Base-by-base conservation (phyloP, 2,113 vertebrate species). In the Spilogale gracilis region DNA sequence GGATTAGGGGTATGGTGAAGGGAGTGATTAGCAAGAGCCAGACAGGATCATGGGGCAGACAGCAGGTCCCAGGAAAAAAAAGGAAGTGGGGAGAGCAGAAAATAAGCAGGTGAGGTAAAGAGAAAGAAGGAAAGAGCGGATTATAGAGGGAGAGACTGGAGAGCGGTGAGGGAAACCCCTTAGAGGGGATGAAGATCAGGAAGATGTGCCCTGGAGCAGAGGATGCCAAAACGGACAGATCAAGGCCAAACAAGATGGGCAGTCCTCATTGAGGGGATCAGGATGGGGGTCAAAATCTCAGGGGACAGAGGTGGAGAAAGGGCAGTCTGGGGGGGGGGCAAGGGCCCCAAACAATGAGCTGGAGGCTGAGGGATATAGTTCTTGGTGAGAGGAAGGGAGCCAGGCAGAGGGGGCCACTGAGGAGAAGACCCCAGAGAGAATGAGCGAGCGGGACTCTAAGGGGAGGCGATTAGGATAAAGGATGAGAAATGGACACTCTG, bases 41-140 rank as follows among this genome's bases (percentile, higher is more conserved):
- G 14, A 12, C 48, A 87, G 76, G 65, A 16, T 38, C 78, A 13
- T 0, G 7, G 61, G 86, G 79, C 82, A 80, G 83, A 52, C 32
- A 61, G 91, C 81, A 78, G 76, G 65, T 89, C 92, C 94, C 82
- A 84, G 89, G 67, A 61, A 97, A 74, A 95, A 71, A 74, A 52
- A 90, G 92, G 79, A 92, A 96, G 69, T 71, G 61, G 86, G 73
- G 79, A 94, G 67, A 43, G 63, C 63, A 71, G 74, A 74, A 60
- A 83, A 60, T 67, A 73, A 73, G 78, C 82, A 88, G 89, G 78
- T 54, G 25, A 85, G 58, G 73, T 20, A 21, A 38, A 3, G 11
- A 76, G 60, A 82, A 83, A 63, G 58, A 52, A 32, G 23, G 63
- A 54, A 63, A 88, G n/a, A 30, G 43, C 3, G 11, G 20, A 27